Percentiles rank a stretch among this genome's conserved stretches.
These are phyloP conservation scores for Caracal caracal DNA, from an alignment of 2,113 vertebrate species.

Conservation along the genomic window DNA sequence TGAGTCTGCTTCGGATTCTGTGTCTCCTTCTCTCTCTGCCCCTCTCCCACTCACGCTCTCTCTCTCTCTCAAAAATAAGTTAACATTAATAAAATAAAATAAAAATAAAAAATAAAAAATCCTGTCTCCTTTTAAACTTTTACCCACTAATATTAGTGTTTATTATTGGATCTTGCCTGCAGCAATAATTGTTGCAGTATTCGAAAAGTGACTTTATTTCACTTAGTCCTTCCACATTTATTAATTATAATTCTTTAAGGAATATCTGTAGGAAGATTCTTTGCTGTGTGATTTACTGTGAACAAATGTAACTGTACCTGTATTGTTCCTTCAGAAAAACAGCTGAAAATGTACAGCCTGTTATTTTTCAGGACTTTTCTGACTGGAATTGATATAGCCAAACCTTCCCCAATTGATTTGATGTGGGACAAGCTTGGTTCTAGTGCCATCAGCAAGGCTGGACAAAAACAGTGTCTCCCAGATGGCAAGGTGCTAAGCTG, in stretches of 20 bases:
- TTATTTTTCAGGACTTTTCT: conserved; percentile 11
- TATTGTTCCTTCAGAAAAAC: background rate
- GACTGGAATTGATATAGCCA: background rate
- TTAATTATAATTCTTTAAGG: background rate
- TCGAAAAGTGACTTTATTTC: background rate
- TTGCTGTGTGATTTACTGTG: background rate
- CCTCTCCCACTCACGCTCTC: too few relatives aligned
- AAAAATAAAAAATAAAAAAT: background rate
- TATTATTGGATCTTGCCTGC: background rate
- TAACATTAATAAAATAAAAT: too few relatives aligned
- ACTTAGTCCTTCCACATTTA: background rate
- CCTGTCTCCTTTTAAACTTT: background rate
- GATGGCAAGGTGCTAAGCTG: background rate
- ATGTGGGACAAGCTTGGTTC: background rate
- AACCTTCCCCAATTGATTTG: background rate
- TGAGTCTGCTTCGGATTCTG: too few relatives aligned
- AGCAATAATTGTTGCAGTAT: background rate
- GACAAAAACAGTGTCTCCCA: background rate
- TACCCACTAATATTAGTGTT: background rate
- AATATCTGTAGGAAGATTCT: background rate
- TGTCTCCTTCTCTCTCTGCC: too few relatives aligned
- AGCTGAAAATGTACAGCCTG: background rate
- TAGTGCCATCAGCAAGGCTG: background rate
- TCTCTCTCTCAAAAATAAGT: too few relatives aligned
- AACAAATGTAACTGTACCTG: background rate